phyloP scores from a whole-genome alignment of 2,888 invertebrate species.

The Metallyticus violacea region DNA sequence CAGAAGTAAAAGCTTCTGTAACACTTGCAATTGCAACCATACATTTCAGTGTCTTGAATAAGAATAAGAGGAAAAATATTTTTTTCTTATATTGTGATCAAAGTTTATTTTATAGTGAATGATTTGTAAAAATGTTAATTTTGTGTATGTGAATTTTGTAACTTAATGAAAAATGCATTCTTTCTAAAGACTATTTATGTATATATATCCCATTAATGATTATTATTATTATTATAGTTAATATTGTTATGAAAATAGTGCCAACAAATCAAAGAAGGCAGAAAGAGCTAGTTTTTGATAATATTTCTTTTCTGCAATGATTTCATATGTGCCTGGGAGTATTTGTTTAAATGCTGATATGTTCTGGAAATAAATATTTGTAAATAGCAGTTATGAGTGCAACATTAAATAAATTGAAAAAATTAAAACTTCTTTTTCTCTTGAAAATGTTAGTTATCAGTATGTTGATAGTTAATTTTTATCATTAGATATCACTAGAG shows the following conservation, averaged over 20 bases:
- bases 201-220: background rate
- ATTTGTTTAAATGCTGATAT: background rate
- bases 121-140: background rate
- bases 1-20: background rate
- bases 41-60: background rate
- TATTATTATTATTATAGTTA: background rate
- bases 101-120: background rate
- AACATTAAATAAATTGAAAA: background rate
- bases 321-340: background rate
- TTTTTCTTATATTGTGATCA: background rate
- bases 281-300: background rate
- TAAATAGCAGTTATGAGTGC: background rate
- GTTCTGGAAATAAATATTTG: background rate
- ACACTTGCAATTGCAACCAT: too few relatives aligned
- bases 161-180: background rate
- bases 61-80: background rate
- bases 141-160: background rate
- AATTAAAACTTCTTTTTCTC: background rate
- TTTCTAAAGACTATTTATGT: background rate
- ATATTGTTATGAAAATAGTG: background rate
- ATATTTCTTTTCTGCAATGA: background rate
- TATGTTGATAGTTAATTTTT: too few relatives aligned
- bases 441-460: too few relatives aligned
- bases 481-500: too few relatives aligned
- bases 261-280: background rate